Conservation (phyloP, 2,888 invertebrate species). For the Beris chalybata region DNA sequence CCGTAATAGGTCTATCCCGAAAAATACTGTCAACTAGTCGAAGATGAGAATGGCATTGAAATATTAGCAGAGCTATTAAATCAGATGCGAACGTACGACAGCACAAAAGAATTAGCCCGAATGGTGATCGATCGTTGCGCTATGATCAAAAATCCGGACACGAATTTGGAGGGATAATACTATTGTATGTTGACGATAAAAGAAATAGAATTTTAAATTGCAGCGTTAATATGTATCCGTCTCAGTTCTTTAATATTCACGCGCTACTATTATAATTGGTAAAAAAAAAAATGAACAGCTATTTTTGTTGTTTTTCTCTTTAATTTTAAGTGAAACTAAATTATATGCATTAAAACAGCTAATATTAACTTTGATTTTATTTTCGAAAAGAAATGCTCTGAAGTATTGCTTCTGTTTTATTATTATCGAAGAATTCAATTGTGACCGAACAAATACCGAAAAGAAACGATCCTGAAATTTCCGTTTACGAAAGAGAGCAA, state of each 20-base stretch:
- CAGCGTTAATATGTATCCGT: background rate
- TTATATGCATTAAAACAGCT: constrained; percentile 15
- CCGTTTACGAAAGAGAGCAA: no score
- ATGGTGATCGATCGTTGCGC: constrained; percentile 70
- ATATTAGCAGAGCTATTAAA: constrained; percentile 68
- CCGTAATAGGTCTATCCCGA: constrained; percentile 66
- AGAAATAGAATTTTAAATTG: background rate
- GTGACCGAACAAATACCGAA: no score
- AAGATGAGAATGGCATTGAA: constrained; percentile 80
- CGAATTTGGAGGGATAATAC: constrained; percentile 50
- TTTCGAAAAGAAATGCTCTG: constrained; percentile 3
- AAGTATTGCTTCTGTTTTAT: constrained; percentile 23
- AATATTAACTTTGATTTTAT: background rate
- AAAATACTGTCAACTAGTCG: constrained; percentile 88
- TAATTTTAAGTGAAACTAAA: constrained; percentile 27
- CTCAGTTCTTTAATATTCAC: background rate
- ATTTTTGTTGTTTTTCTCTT: constrained; percentile 16
- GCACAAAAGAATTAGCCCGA: constrained; percentile 70
- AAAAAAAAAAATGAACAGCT: background rate
- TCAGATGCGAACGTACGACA: constrained; percentile 65
- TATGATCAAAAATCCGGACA: constrained; percentile 43
- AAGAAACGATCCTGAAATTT: no score
- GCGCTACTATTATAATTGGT: background rate
- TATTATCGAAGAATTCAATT: background rate
- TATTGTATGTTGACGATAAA: background rate